Evolutionary conservation across 2,888 invertebrate genomes (phyloP), one percentile per base, ranked within the genome.

Genomic region (Pterobdella sp.): DNA sequence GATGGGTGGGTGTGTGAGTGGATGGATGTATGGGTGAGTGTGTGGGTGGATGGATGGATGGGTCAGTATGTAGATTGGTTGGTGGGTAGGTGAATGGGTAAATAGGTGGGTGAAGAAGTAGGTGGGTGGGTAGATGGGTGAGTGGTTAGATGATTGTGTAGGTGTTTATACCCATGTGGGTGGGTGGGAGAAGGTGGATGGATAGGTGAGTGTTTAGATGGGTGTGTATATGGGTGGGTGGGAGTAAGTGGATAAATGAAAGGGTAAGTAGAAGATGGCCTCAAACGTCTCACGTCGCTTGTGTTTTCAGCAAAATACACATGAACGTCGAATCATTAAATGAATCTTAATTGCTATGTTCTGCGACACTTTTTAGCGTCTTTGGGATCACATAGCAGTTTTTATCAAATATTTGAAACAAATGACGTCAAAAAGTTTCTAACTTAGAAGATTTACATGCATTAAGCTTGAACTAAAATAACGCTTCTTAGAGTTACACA

Each of bases 31-130:
- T 56, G 34, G 37, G 52, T 68, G 32, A 42, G 49, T 68, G n/a
- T 68, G 69, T 68, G 32, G 36, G 69, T 68, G 14, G 36, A 29
- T 68, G n/a, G 36, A 49, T 49, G 32, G 36, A 49, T 68, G 32
- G 36, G 69, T 68, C 10, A 42, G 69, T 68, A 26, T 72, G 64
- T 52, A 42, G 14, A 49, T 49, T 14, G 14, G n/a, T 49, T 14
- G 14, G n/a, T 49, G 52, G 14, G n/a, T 49, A n/a, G 14, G n/a
- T 49, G 52, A 18, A 49, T 49, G 52, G 14, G n/a, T 49, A n/a
- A 18, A 49, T 49, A n/a, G 14, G n/a, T 49, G 52, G 14, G n/a
- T 49, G 52, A 18, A 49, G 14, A n/a, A 18, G n/a, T 49, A n/a
- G 14, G n/a, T 49, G 52, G 14, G n/a, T 49, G 52, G 14, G n/a